phyloP scores from a whole-genome alignment of 1,140 invertebrate species.

The Hydropsyche tenuis region DNA sequence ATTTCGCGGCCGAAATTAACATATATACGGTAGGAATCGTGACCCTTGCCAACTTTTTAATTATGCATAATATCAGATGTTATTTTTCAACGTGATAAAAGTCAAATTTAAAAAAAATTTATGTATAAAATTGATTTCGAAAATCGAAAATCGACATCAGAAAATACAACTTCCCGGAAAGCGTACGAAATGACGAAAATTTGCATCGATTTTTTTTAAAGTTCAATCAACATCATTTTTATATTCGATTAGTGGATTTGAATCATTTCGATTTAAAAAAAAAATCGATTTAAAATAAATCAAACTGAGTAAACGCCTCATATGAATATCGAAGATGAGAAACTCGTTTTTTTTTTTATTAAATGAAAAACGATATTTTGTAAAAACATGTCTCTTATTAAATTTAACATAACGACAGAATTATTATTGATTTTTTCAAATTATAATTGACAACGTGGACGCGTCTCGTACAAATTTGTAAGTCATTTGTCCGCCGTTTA shows the following conservation, averaged over 20 bases:
- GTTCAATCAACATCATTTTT: not conserved
- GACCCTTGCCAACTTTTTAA: constrained; percentile 14
- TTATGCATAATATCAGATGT: constrained; percentile 4
- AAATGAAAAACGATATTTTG: not conserved
- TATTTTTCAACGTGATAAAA: no score
- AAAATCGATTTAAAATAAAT: not conserved
- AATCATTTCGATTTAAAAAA: not conserved
- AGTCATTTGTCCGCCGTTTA: not conserved
- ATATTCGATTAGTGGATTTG: not conserved
- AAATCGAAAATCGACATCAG: no score
- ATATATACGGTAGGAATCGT: constrained; percentile 16
- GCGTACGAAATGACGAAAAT: not conserved
- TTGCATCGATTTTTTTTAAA: not conserved
- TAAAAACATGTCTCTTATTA: not conserved
- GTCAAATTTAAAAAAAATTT: no score
- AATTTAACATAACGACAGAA: not conserved
- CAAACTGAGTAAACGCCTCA: no score
- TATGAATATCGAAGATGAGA: not conserved
- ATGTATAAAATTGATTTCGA: no score
- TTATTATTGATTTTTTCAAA: not conserved
- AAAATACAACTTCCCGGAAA: no score
- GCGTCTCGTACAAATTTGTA: not conserved
- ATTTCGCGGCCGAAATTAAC: constrained; percentile 1
- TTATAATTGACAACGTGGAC: not conserved
- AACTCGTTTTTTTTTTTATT: not conserved